These are phyloP conservation scores for Rhagonycha lutea DNA, from an alignment of 2,888 invertebrate species.

Conservation along the genomic window DNA sequence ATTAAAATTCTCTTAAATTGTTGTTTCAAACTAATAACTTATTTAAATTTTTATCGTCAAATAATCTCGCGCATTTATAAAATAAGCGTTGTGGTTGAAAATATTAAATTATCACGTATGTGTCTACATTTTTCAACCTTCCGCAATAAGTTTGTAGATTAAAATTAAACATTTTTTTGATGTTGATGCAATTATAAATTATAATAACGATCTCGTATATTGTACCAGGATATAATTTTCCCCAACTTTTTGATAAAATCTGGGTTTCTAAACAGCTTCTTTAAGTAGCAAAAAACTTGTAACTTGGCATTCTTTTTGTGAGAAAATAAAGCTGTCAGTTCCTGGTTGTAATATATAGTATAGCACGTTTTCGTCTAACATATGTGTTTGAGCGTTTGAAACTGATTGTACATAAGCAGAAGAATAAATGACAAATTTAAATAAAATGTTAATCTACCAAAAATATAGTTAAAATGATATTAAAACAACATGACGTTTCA, in stretches of 20 bases:
- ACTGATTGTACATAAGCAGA: neutral
- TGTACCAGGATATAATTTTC: neutral
- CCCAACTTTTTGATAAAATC: neutral
- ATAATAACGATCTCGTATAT: neutral
- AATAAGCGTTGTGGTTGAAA: neutral
- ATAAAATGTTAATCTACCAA: neutral
- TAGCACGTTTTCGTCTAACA: conserved; percentile 1
- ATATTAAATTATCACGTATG: neutral
- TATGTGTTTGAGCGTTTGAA: conserved; percentile 4
- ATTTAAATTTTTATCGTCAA: neutral
- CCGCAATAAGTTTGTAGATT: neutral
- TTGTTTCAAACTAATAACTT: neutral
- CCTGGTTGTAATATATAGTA: conserved; percentile 4
- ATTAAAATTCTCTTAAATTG: neutral
- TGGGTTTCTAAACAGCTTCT: neutral
- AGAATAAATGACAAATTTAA: neutral
- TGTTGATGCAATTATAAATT: neutral
- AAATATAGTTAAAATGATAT: neutral
- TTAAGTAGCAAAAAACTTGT: conserved; percentile 1
- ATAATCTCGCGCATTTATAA: neutral
- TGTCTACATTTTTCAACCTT: neutral
- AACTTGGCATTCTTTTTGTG: conserved; percentile 4
- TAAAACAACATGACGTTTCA: neutral
- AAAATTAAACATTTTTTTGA: neutral
- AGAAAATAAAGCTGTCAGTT: conserved; percentile 3